Evolutionary conservation across 2,888 invertebrate genomes (phyloP).

Genomic region (Ischnura elegans): DNA sequence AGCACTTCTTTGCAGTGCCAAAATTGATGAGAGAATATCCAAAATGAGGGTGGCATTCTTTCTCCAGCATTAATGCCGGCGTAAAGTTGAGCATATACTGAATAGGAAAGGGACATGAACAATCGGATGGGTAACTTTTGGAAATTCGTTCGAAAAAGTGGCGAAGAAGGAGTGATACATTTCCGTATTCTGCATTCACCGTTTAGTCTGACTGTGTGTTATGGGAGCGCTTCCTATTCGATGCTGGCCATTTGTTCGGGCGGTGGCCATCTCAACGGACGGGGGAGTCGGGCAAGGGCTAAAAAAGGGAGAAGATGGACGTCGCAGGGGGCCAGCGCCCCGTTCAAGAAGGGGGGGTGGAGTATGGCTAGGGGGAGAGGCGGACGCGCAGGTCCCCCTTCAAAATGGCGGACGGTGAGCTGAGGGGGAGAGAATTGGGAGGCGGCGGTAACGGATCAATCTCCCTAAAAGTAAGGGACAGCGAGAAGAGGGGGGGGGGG

Average conservation of each 20-base stretch:
- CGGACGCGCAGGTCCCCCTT: slow-evolving; percentile 57
- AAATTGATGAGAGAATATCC: no score
- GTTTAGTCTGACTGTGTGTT: no score
- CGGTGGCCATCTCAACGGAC: slow-evolving; percentile 46
- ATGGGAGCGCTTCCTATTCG: background rate
- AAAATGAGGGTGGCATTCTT: no score
- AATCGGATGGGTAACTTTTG: no score
- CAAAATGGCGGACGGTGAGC: slow-evolving; percentile 62
- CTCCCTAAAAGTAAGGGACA: slow-evolving; percentile 61
- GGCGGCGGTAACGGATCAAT: slow-evolving; percentile 57
- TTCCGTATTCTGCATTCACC: no score
- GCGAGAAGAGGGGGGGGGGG: background rate
- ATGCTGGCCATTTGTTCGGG: slow-evolving; percentile 4
- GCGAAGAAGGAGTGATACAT: no score
- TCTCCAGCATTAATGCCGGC: no score
- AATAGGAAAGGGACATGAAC: no score
- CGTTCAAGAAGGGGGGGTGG: background rate
- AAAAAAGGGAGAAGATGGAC: slow-evolving; percentile 21
- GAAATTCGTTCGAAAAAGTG: no score
- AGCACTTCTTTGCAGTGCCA: no score
- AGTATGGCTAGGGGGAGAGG: background rate
- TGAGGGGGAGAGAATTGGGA: slow-evolving; percentile 10
- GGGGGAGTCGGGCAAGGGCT: background rate
- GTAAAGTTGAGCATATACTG: no score
- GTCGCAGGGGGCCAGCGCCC: background rate